Percentiles rank a stretch among this genome's conserved stretches.
Evolutionary conservation across 2,888 invertebrate genomes (phyloP).

Genomic region (Tenthredo livida): DNA sequence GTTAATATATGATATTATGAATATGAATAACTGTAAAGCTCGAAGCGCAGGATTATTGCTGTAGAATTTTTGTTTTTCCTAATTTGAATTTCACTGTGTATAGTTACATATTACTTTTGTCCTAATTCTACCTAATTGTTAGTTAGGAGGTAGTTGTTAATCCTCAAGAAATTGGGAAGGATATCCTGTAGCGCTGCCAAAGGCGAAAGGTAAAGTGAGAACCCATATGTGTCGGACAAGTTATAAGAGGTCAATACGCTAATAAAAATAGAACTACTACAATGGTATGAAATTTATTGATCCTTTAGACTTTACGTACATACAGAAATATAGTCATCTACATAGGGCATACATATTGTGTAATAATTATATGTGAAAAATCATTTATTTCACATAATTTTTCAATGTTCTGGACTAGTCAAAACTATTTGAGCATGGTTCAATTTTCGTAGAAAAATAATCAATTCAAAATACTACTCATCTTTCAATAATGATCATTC

Average conservation of each 20-base stretch:
- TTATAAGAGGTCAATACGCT: constrained; percentile 66
- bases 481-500: background rate
- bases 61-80: constrained; percentile 50
- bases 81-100: constrained; percentile 65
- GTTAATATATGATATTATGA: constrained; percentile 24
- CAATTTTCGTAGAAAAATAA: background rate
- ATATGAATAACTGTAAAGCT: background rate
- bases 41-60: constrained; percentile 1
- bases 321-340: constrained; percentile 63
- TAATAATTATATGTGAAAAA: constrained; percentile 55
- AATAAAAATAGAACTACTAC: constrained; percentile 68
- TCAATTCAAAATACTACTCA: background rate
- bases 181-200: constrained; percentile 70
- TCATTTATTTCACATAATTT: background rate
- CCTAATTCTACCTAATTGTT: constrained; percentile 61
- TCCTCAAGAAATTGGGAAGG: constrained; percentile 53
- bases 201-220: constrained; percentile 68
- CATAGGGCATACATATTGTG: constrained; percentile 40
- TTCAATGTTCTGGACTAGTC: background rate
- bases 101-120: constrained; percentile 61
- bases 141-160: constrained; percentile 67
- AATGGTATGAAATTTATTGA: constrained; percentile 70
- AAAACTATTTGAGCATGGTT: constrained; percentile 9
- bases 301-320: constrained; percentile 59
- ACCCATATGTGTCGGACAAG: constrained; percentile 66